These are phyloP conservation scores for Lasius fuliginosus DNA, from an alignment of 2,888 invertebrate genomes.

Conservation along the genomic window DNA sequence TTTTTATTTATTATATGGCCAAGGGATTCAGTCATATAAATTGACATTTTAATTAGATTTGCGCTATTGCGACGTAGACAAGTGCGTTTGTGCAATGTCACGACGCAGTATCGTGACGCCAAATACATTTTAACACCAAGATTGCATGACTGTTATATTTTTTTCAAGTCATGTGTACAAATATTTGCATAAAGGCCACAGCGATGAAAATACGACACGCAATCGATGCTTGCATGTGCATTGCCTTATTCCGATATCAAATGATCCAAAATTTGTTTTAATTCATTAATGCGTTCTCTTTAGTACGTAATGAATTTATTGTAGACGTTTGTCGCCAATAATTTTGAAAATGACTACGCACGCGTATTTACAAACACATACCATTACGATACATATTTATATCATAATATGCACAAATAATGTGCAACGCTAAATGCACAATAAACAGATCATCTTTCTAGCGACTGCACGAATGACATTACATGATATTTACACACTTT, in stretches of 20 bases:
- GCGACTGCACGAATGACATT: background rate
- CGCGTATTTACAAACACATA: background rate
- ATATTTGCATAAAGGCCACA: constrained; percentile 76
- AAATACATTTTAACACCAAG: constrained; percentile 60
- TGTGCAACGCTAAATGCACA: background rate
- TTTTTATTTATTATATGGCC: background rate
- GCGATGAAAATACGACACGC: constrained; percentile 57
- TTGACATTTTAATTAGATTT: constrained; percentile 19
- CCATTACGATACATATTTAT: background rate
- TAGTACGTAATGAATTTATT: background rate
- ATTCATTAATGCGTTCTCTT: background rate
- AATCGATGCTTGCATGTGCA: constrained; percentile 29
- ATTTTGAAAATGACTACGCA: background rate
- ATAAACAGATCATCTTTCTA: constrained; percentile 26
- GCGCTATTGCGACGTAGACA: background rate
- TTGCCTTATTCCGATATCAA: background rate
- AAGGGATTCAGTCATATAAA: background rate
- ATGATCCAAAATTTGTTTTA: background rate
- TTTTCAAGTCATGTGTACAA: constrained; percentile 60
- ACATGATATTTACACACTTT: constrained; percentile 30
- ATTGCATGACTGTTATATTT: constrained; percentile 73
- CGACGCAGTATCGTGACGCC: constrained; percentile 19
- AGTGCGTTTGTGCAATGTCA: constrained; percentile 31
- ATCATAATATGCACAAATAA: background rate
- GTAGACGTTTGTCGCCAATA: background rate